phyloP scores from a whole-genome alignment of 2,113 vertebrate genomes.

The Gasterosteus aculeatus region DNA sequence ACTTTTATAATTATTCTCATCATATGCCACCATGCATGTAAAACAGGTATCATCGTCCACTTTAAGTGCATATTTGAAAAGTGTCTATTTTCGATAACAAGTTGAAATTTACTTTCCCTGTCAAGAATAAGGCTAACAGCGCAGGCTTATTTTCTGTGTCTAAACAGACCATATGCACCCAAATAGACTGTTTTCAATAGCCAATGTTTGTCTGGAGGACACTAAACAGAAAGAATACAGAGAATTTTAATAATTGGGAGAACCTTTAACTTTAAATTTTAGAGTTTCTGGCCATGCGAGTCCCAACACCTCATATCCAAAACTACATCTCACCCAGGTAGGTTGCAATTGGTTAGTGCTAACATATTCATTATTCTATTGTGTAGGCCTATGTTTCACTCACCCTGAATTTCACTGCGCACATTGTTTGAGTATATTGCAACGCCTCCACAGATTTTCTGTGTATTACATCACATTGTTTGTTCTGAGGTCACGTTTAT shows the following conservation, averaged over 20 bases:
- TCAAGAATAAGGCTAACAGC: background rate
- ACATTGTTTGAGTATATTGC: background rate
- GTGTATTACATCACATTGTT: background rate
- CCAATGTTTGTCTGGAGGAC: conserved; percentile 72
- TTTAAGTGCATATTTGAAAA: background rate
- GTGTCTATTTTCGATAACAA: background rate
- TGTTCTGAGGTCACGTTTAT: background rate
- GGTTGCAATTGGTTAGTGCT: background rate
- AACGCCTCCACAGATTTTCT: background rate
- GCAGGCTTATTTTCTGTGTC: conserved; percentile 68
- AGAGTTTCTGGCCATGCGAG: conserved; percentile 10
- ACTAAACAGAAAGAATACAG: conserved; percentile 61
- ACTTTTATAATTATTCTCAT: background rate
- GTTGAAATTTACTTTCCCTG: background rate
- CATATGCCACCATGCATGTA: background rate
- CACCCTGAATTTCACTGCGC: background rate
- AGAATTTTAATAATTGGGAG: conserved; percentile 45
- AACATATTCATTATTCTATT: background rate
- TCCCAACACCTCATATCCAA: background rate
- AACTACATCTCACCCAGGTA: conserved; percentile 2
- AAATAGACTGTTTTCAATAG: conserved; percentile 76
- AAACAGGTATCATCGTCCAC: background rate
- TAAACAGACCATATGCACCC: conserved; percentile 72
- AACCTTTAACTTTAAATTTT: conserved; percentile 59
- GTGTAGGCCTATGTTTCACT: background rate